Evolutionary conservation across 2,797 vertebrate species (phyloP), one percentile per base, ranked within the genome.

Genomic region (Crypturellus tataupa): DNA sequence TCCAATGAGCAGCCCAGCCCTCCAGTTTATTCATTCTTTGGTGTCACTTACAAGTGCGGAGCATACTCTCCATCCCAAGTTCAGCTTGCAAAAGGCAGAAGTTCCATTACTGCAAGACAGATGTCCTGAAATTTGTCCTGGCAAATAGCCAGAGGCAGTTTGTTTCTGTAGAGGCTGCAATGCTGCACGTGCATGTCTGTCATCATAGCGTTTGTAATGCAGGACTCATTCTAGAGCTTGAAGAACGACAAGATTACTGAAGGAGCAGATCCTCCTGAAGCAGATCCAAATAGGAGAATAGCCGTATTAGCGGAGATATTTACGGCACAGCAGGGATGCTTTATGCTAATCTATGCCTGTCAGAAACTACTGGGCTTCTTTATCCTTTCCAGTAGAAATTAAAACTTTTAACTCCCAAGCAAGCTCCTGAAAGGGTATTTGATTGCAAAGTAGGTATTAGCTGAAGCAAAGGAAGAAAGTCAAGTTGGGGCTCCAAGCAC

Each of bases 181-280:
- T 8, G 23, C 29, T 60, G 46, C 58, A 27, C 0, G 0, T 12
- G 35, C 31, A 29, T 1, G 44, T 79, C 53, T 29, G 39, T 29
- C 29, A n/a, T 23, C 42, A 20, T 35, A 46, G 39, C 0, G 1
- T 40, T 68, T 31, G 17, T 35, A 67, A 42, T 3, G 12, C 16
- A 55, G 71, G n/a, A 64, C 37, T 68, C 63, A 40, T 39, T 29
- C 29, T 51, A 46, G 44, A 91, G 37, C 33, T 64, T 53, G 49
- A 68, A 20, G 47, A 37, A 37, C 31, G 8, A 19, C 55, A n/a
- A 31, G 77, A 75, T 12, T 35, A 29, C 29, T 4, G 27, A 33
- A 4, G 29, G 39, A 75, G 4, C 19, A 17, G n/a, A n/a, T n/a
- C n/a, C n/a, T 72, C 31, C 37, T 89, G 3, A 1, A 64, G 17